Evolutionary conservation across 2,113 vertebrate species (phyloP), one percentile per base, ranked within the genome.

Genomic region (Egretta garzetta): DNA sequence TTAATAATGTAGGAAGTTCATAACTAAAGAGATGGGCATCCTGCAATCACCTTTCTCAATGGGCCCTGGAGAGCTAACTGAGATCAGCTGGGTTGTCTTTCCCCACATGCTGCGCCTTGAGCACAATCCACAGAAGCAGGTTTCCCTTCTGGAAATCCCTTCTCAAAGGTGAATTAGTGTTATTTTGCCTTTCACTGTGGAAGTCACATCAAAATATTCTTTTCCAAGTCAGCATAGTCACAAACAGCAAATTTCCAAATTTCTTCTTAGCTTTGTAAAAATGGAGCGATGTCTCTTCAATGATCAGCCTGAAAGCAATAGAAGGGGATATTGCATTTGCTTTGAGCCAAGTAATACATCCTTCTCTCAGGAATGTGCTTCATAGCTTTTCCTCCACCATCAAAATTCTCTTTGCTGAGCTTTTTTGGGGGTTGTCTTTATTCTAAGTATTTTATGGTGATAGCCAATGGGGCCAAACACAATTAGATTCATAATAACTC

Each of bases 321-420:
- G 52, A 68, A 83, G 6, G 8, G 4, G 8, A 41, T 80, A 62
- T 3, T 49, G 15, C 32, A 41, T 17, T 33, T 74, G 33, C 20
- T 82, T 74, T 62, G 33, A 26, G 10, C 4, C 8, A 8, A 80
- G 9, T 45, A 94, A 55, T n/a, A 26, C 2, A 39, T 35, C 43
- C 45, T 68, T 68, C 23, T 60, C 21, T 55, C 17, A 10, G 37
- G 14, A 82, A 60, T 35, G 5, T 30, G 7, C 6, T 75, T 72
- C 0, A 0, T 18, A 62, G 15, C 16, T 90, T 27, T 76, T 68
- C 43, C 64, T 8, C 9, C 13, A 52, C 13, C 10, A 60, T 19
- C 23, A 53, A 11, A 49, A 1, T 53, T 35, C 5, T 64, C 12
- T 84, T 88, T 88, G 17, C 14, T 58, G 55, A 88, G 16, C 2